These are phyloP conservation scores for Rambutsinella grinnellia DNA, from an alignment of 2,888 invertebrate species.

Conservation along the genomic window DNA sequence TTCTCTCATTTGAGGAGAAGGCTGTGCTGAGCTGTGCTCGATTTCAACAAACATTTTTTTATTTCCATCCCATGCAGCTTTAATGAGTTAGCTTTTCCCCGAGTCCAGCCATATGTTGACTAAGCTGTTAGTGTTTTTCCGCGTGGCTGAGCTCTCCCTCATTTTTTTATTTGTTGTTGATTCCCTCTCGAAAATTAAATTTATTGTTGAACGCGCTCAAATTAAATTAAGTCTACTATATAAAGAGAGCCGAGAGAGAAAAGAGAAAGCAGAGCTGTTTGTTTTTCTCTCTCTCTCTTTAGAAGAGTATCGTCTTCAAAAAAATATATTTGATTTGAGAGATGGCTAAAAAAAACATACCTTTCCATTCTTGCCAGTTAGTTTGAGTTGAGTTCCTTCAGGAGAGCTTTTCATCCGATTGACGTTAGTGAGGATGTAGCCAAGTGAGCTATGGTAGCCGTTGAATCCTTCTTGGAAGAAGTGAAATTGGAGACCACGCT, in stretches of 20 bases:
- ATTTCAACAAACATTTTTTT: too few species aligned
- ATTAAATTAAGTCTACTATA: not conserved
- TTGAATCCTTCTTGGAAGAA: conserved; percentile 69
- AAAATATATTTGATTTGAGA: not conserved
- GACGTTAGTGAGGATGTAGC: conserved; percentile 64
- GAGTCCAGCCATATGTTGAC: too few species aligned
- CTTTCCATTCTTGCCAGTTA: conserved; percentile 57
- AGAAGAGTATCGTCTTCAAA: not conserved
- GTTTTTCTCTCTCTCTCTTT: not conserved
- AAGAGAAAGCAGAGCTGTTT: not conserved
- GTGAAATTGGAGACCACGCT: conserved; percentile 70
- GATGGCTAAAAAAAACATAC: conserved; percentile 32
- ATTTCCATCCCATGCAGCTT: too few species aligned
- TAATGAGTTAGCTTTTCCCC: too few species aligned
- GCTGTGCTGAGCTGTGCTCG: too few species aligned
- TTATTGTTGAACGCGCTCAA: too few species aligned
- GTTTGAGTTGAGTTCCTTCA: conserved; percentile 36
- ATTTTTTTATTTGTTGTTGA: too few species aligned
- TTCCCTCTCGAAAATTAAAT: too few species aligned
- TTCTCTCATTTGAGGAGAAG: too few species aligned
- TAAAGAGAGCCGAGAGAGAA: not conserved
- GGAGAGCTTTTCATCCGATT: conserved; percentile 49
- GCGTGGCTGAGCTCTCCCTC: too few species aligned
- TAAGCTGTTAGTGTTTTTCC: too few species aligned
- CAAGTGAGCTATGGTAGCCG: conserved; percentile 66